Percentiles rank a stretch among this genome's conserved stretches.
These are phyloP conservation scores for Lepeophtheirus salmonis DNA, from an alignment of 1,140 invertebrate species.

Conservation along the genomic window DNA sequence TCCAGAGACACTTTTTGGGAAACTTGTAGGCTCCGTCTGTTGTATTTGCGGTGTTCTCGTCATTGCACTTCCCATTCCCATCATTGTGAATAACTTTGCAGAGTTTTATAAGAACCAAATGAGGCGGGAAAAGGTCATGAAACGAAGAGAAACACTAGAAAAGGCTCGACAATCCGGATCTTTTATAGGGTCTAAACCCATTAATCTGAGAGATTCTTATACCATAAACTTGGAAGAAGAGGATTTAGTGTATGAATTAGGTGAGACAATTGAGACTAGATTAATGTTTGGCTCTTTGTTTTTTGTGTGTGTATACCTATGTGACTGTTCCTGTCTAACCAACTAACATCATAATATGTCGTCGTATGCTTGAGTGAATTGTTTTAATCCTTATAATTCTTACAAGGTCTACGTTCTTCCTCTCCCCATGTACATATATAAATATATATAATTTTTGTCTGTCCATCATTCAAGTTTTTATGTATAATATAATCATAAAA, in stretches of 20 bases:
- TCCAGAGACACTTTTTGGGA: conserved; percentile 82
- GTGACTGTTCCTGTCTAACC: no score
- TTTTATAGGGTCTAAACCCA: conserved; percentile 91
- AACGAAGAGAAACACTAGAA: conserved; percentile 79
- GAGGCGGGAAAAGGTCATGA: conserved; percentile 90
- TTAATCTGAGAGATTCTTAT: conserved; percentile 89
- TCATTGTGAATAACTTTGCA: conserved; percentile 98
- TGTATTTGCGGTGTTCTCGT: conserved; percentile 99
- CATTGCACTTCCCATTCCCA: conserved; percentile 99
- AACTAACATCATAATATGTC: no score
- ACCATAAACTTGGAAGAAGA: conserved; percentile 96
- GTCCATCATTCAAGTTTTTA: no score
- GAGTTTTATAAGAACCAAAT: conserved; percentile 99
- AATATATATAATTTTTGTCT: no score
- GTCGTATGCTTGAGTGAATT: no score
- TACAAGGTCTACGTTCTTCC: no score
- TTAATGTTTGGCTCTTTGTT: no score
- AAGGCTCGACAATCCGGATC: conserved; percentile 85
- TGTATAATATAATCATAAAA: no score
- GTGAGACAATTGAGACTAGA: no score
- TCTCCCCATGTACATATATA: no score
- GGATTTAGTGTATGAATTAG: conserved; percentile 88
- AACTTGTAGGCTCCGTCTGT: conserved; percentile 93
- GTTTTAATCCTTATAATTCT: no score
- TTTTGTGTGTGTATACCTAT: no score